These are phyloP conservation scores for Salminus brasiliensis DNA, from an alignment of 2,113 vertebrate species.

Conservation along the genomic window DNA sequence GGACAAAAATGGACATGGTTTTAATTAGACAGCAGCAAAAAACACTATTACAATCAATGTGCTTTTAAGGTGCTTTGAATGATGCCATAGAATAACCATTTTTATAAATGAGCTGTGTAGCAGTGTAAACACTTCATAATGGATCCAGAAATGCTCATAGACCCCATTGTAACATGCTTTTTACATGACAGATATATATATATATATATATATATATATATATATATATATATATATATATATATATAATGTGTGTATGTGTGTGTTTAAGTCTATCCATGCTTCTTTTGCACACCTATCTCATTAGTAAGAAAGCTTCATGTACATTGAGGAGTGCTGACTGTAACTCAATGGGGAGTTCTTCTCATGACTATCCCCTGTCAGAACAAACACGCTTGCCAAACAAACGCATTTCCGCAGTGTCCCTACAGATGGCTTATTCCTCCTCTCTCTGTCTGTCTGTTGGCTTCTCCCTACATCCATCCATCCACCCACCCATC, in stretches of 20 bases:
- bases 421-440: constrained; percentile 29
- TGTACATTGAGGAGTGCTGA: constrained; percentile 21
- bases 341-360: neutral
- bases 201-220: no score
- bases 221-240: no score
- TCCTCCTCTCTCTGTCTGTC: constrained; percentile 20
- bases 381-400: constrained; percentile 39
- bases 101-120: no score
- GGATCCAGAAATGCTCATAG: no score
- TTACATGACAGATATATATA: no score
- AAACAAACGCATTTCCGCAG: constrained; percentile 40
- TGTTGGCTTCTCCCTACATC: constrained; percentile 10
- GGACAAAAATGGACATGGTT: no score
- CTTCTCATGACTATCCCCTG: constrained; percentile 16
- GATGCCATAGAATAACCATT: no score
- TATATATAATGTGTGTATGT: neutral
- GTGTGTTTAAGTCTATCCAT: constrained; percentile 1
- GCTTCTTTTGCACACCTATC: neutral
- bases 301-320: constrained; percentile 38
- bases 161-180: no score
- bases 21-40: no score
- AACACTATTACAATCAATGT: no score
- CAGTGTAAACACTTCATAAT: no score
- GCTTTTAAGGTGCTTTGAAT: no score
- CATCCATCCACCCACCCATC: constrained; percentile 21